Evolutionary conservation across 1,140 invertebrate genomes (phyloP).

Genomic region (Oedothorax gibbosus): DNA sequence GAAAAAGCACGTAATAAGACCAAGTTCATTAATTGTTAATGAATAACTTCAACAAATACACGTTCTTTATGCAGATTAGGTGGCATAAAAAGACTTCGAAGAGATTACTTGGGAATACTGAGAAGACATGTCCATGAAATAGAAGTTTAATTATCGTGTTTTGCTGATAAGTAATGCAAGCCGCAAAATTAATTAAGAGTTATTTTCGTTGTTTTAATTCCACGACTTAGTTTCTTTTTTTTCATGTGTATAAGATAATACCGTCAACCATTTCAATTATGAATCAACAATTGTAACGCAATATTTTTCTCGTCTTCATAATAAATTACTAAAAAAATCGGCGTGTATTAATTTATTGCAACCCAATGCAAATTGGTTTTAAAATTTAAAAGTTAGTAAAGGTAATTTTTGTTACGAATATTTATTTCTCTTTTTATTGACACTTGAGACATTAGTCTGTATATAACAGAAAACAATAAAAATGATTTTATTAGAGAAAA

Average conservation of each 20-base stretch:
- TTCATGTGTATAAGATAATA: neutral
- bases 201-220: slow-evolving; percentile 6
- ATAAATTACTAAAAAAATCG: no score
- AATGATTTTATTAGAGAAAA: no score
- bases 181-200: slow-evolving; percentile 33
- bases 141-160: slow-evolving; percentile 42
- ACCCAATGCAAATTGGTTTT: no score
- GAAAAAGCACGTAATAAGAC: slow-evolving; percentile 24
- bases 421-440: no score
- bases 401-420: no score
- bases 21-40: slow-evolving; percentile 42
- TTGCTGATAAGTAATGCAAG: slow-evolving; percentile 4
- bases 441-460: no score
- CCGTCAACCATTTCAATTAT: neutral
- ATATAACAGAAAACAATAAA: no score
- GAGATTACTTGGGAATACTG: neutral
- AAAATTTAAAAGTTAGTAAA: no score
- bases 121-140: slow-evolving; percentile 20
- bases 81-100: slow-evolving; percentile 1
- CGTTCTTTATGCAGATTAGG: slow-evolving; percentile 39
- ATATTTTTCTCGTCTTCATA: neutral
- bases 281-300: slow-evolving; percentile 19
- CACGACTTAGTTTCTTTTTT: neutral
- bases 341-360: no score
- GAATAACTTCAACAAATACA: slow-evolving; percentile 32